Evolutionary conservation across 1,140 invertebrate genomes (phyloP).

Genomic region (Heliothis virescens): DNA sequence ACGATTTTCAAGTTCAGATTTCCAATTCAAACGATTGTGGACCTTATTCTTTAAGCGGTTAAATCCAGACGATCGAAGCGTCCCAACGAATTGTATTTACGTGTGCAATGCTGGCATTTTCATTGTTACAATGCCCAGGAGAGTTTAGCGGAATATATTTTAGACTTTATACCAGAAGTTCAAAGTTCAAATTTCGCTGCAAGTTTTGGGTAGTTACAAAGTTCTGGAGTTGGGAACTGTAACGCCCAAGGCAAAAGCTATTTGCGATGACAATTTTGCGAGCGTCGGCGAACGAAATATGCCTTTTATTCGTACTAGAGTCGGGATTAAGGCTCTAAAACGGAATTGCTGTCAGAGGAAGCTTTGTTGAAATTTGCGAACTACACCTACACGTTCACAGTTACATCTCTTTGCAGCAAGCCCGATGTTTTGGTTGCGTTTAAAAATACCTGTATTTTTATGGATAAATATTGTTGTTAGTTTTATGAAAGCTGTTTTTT

Average conservation of each 20-base stretch:
- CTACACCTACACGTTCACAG: constrained; percentile 61
- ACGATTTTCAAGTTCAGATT: constrained; percentile 86
- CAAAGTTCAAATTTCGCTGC: constrained; percentile 55
- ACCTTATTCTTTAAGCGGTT: constrained; percentile 74
- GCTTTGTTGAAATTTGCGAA: constrained; percentile 78
- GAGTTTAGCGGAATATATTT: constrained; percentile 37
- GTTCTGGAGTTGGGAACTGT: constrained; percentile 62
- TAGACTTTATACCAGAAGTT: constrained; percentile 45
- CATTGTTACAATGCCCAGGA: constrained; percentile 81
- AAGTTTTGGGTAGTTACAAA: constrained; percentile 52
- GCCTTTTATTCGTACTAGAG: constrained; percentile 83
- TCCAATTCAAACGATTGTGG: constrained; percentile 75
- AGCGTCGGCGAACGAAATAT: constrained; percentile 83
- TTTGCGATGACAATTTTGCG: constrained; percentile 85
- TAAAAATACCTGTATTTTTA: constrained; percentile 9
- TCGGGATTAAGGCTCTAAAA: constrained; percentile 84
- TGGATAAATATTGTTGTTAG: neutral
- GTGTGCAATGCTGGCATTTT: constrained; percentile 83
- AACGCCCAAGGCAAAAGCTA: constrained; percentile 80
- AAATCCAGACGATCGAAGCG: constrained; percentile 69
- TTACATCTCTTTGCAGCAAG: constrained; percentile 12
- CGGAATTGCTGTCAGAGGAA: constrained; percentile 79
- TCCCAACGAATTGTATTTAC: constrained; percentile 80
- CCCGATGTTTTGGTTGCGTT: constrained; percentile 22
- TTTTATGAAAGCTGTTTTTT: constrained; percentile 11